These are phyloP conservation scores for Diarsia dahlii DNA, from an alignment of 2,888 invertebrate genomes.

Conservation along the genomic window DNA sequence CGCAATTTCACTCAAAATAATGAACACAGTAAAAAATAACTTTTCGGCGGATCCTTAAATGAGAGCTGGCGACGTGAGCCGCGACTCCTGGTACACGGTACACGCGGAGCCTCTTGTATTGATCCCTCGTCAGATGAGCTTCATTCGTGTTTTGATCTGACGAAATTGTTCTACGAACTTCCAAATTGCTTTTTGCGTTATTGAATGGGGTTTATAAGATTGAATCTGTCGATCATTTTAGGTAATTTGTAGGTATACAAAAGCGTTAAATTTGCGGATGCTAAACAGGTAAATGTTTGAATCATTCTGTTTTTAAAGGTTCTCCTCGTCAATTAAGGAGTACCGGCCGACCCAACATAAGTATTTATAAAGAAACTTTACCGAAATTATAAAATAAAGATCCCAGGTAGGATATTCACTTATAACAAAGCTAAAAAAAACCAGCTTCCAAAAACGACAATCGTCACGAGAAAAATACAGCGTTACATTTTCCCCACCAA, in stretches of 20 bases:
- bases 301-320: slow-evolving; percentile 39
- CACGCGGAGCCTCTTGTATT: slow-evolving; percentile 72
- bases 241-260: slow-evolving; percentile 53
- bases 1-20: slow-evolving; percentile 90
- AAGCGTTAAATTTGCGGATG: slow-evolving; percentile 53
- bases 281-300: slow-evolving; percentile 53
- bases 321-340: slow-evolving; percentile 11
- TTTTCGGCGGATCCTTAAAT: slow-evolving; percentile 84
- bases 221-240: slow-evolving; percentile 61
- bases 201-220: slow-evolving; percentile 65
- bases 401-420: background rate
- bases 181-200: slow-evolving; percentile 75
- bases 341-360: background rate
- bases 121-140: slow-evolving; percentile 73
- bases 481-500: slow-evolving; percentile 25
- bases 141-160: slow-evolving; percentile 75
- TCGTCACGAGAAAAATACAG: background rate
- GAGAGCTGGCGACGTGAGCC: slow-evolving; percentile 82
- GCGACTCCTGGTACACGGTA: slow-evolving; percentile 66
- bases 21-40: slow-evolving; percentile 88
- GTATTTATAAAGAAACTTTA: slow-evolving; percentile 5
- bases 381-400: slow-evolving; percentile 23
- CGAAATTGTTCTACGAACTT: slow-evolving; percentile 81
- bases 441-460: background rate
- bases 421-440: background rate